Base-by-base conservation (phyloP, 1,140 invertebrate species). In the Apis cerana region DNA sequence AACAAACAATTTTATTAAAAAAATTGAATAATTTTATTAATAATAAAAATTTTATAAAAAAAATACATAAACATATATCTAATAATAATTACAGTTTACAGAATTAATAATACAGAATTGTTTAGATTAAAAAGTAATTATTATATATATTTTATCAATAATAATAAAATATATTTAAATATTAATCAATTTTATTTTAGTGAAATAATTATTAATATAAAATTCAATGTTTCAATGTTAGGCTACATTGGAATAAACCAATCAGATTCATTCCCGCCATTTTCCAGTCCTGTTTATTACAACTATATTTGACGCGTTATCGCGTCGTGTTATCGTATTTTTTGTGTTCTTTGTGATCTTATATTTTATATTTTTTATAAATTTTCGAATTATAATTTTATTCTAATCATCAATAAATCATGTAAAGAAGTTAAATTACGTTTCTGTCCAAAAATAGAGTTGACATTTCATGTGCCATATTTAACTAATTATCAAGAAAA, bases 221-320 rank as follows among this genome's bases (percentile, higher is more conserved):
- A 43, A 43, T 43, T 43, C 4, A 43, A 62, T 19, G 21, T 52
- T 76, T n/a, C 3, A 10, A 7, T 7, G 2, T 43, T 12, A 52
- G 1, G 54, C 5, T 48, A 43, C 15, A 21, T 15, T 0, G 61
- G 70, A 62, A 74, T 19, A 3, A 11, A 1, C 78, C 78, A 80
- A 64, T 27, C 27, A 80, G 17, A 21, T 27, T 74, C 33, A 21
- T 65, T 80, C 78, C 78, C 78, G 69, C 78, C 70, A 75, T 75
- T 80, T 80, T 8, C 48, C 23, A 2, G 7, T 23, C 8, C 8
- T 54, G 12, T 80, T 80, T 50, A 48, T 65, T 56, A 19, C 3
- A 23, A 13, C 15, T 64, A 27, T 61, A 27, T 65, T 65, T 71
- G 59, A 75, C 48, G 70, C 70, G 15, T 64, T 65, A 23, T 65